These are phyloP conservation scores for Ramazzottius varieornatus DNA, from an alignment of 2,888 invertebrate genomes.

Conservation along the genomic window DNA sequence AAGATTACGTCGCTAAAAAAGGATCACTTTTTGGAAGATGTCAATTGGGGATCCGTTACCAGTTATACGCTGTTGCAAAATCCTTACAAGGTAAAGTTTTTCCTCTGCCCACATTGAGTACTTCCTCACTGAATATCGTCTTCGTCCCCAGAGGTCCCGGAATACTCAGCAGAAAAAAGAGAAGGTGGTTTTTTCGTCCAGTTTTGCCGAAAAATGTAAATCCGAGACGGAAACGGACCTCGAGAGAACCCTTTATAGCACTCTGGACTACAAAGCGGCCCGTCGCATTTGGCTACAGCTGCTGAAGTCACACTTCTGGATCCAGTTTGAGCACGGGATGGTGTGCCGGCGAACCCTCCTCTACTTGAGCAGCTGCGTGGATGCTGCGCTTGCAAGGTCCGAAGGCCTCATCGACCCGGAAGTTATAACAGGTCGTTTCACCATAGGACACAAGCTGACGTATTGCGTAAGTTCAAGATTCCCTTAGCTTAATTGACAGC, in stretches of 20 bases:
- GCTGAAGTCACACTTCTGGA: constrained; percentile 30
- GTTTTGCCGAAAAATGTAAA: too few relatives aligned
- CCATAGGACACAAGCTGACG: background rate
- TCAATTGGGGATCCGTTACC: constrained; percentile 34
- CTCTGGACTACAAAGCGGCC: constrained; percentile 20
- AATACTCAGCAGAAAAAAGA: too few relatives aligned
- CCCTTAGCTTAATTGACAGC: too few relatives aligned
- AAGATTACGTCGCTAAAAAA: constrained; percentile 33
- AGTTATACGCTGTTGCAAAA: constrained; percentile 31
- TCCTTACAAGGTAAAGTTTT: too few relatives aligned
- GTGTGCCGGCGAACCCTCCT: constrained; percentile 33
- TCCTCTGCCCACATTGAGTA: too few relatives aligned
- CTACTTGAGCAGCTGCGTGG: constrained; percentile 27
- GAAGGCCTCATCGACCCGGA: constrained; percentile 13
- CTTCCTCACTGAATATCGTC: too few relatives aligned
- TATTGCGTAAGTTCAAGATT: background rate
- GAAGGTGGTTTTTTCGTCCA: too few relatives aligned
- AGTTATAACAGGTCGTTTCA: background rate
- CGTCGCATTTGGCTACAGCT: background rate
- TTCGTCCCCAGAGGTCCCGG: too few relatives aligned
- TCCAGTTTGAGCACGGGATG: constrained; percentile 36
- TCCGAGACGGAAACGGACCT: too few relatives aligned
- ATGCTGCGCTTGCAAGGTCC: constrained; percentile 16
- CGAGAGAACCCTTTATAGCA: too few relatives aligned
- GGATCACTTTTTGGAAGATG: constrained; percentile 36